These are phyloP conservation scores for Desoria tigrina DNA, from an alignment of 2,888 invertebrate species.

Conservation along the genomic window DNA sequence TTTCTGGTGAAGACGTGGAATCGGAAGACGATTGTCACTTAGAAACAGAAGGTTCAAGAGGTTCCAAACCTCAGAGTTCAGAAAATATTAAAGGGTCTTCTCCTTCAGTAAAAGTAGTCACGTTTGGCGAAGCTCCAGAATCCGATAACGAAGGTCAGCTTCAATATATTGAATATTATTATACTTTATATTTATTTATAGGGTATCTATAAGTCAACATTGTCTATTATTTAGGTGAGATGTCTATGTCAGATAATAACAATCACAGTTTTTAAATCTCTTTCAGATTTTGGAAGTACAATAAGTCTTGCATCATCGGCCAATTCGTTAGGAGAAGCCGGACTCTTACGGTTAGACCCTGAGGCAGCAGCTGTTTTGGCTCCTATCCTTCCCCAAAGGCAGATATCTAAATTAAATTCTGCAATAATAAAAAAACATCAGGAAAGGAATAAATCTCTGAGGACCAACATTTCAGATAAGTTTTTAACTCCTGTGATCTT, in stretches of 20 bases:
- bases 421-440: slow-evolving; percentile 41
- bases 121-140: slow-evolving; percentile 44
- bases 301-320: slow-evolving; percentile 26
- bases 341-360: slow-evolving; percentile 22
- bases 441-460: slow-evolving; percentile 44
- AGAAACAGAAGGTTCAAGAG: slow-evolving; percentile 21
- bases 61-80: slow-evolving; percentile 24
- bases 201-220: no score
- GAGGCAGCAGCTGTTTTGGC: slow-evolving; percentile 26
- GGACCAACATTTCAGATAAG: slow-evolving; percentile 46
- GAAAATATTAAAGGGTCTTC: not conserved
- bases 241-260: not conserved
- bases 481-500: slow-evolving; percentile 46
- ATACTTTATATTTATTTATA: slow-evolving; percentile 19
- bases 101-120: slow-evolving; percentile 11
- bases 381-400: slow-evolving; percentile 24
- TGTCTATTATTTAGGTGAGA: no score
- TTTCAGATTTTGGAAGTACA: slow-evolving; percentile 33
- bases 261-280: not conserved
- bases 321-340: slow-evolving; percentile 36
- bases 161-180: slow-evolving; percentile 31
- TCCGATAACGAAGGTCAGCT: slow-evolving; percentile 17
- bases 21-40: slow-evolving; percentile 38
- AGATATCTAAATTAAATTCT: slow-evolving; percentile 30
- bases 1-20: slow-evolving; percentile 44